Conservation (phyloP, 2,113 vertebrate genomes). For the Okapia johnstoni region DNA sequence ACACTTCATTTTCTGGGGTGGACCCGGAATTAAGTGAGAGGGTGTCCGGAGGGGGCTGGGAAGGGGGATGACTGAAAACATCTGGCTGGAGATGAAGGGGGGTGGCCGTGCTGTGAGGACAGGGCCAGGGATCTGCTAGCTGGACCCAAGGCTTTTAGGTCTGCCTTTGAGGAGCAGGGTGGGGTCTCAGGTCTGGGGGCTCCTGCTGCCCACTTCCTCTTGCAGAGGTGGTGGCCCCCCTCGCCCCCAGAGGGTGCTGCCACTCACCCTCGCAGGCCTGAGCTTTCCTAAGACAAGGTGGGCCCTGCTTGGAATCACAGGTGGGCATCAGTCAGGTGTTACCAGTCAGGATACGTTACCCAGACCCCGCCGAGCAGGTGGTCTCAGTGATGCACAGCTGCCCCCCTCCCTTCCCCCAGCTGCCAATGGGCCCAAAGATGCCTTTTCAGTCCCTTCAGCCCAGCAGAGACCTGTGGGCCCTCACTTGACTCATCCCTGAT, state of each 20-base stretch:
- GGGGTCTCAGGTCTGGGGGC: background rate
- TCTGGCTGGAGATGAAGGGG: background rate
- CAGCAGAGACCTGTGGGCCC: background rate
- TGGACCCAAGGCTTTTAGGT: background rate
- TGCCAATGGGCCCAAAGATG: too few relatives aligned
- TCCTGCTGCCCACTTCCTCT: background rate
- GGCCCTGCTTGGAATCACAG: background rate
- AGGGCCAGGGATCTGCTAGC: background rate
- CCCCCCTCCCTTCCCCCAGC: background rate
- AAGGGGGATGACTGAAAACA: rapidly evolving
- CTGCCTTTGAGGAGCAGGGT: background rate
- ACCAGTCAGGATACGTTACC: background rate
- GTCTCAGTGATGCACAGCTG: background rate
- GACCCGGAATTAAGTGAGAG: slow-evolving; percentile 31
- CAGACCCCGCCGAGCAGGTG: background rate
- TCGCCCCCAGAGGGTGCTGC: background rate
- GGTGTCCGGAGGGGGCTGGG: background rate
- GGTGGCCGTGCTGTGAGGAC: background rate
- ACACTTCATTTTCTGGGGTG: slow-evolving; percentile 30
- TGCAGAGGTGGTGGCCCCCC: background rate
- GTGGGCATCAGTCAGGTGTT: background rate
- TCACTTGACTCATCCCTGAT: background rate
- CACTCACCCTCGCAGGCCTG: background rate
- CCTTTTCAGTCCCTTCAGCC: background rate
- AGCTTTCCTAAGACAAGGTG: background rate